Base-by-base conservation (phyloP, 35 echinoderm and acorn worm genomes). In the Ophioderma brevispina region DNA sequence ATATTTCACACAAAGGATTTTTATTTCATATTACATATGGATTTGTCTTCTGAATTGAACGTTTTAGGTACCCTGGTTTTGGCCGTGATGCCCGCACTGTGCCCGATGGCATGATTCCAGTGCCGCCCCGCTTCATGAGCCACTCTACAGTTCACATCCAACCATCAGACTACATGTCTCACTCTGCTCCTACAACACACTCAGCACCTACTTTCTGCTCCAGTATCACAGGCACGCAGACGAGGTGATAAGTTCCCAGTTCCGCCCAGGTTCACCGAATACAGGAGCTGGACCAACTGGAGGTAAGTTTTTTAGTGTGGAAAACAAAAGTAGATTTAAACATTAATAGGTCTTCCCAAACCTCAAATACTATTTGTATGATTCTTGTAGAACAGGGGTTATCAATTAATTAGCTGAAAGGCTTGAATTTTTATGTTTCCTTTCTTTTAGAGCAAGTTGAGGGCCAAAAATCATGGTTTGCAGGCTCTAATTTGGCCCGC, bases 31-130 rank as follows among this genome's bases (percentile, higher is more conserved):
- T n/a, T 46, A 46, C 41, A 46, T 46, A 17, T 46, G 4, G 17
- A 8, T 17, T 8, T 46, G 4, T 46, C 17, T 46, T 46, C 41
- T 46, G 41, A 8, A 46, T 46, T 56, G 10, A 40, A 35, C 94
- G 96, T 92, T 98, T 31, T 55, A 94, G 42, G 96, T 94, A 4
- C 32, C 90, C 96, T 17, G 96, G 96, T 23, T 98, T 87, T 76
- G 96, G 96, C 25, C 88, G 84, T 39, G 96, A 98, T 76, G 76
- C 92, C 32, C 89, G 96, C 31, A 82, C 90, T 33, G 77, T 83
- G 30, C 34, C 85, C 10, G 84, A 80, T 31, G 87, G 87, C n/a
- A 86, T 90, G 34, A n/a, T 90, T 32, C 90, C 87, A 0, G 59
- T 30, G 23, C 59, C 59, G n/a, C 59, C 59, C 4, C 23, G 36